Percentiles rank a stretch among this genome's conserved stretches.
These are phyloP conservation scores for Moxostoma hubbsi DNA, from an alignment of 2,797 vertebrate species.

Conservation along the genomic window DNA sequence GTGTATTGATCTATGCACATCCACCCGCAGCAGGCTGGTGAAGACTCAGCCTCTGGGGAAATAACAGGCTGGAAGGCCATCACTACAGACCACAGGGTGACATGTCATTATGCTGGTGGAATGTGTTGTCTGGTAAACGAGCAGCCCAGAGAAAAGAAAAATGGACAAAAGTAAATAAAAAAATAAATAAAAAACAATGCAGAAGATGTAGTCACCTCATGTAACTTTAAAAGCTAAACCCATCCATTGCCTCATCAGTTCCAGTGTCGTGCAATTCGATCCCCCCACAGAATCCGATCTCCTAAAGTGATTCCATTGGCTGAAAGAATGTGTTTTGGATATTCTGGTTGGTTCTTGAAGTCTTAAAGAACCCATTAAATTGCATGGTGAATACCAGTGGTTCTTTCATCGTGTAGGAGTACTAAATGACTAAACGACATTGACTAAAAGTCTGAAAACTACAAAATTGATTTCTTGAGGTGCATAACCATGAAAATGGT, in stretches of 20 bases:
- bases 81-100: background rate
- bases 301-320: too few species aligned
- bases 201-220: background rate
- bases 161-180: background rate
- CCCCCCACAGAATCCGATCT: too few species aligned
- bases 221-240: conserved; percentile 10
- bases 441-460: too few species aligned
- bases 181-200: too few species aligned
- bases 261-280: background rate
- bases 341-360: too few species aligned
- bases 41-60: conserved; percentile 44
- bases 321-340: too few species aligned
- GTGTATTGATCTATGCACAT: conserved; percentile 46
- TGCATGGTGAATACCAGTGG: too few species aligned
- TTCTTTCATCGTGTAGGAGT: too few species aligned
- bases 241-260: background rate
- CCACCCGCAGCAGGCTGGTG: conserved; percentile 23
- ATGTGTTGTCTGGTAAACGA: conserved; percentile 13
- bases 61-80: conserved; percentile 23
- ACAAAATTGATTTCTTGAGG: too few species aligned
- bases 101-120: background rate
- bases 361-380: too few species aligned
- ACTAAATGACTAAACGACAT: too few species aligned
- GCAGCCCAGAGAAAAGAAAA: conserved; percentile 9
- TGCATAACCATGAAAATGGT: too few species aligned